Percentiles rank a stretch among this genome's conserved stretches.
Evolutionary conservation across 2,797 vertebrate genomes (phyloP).

Genomic region (Meriones psammophilus): DNA sequence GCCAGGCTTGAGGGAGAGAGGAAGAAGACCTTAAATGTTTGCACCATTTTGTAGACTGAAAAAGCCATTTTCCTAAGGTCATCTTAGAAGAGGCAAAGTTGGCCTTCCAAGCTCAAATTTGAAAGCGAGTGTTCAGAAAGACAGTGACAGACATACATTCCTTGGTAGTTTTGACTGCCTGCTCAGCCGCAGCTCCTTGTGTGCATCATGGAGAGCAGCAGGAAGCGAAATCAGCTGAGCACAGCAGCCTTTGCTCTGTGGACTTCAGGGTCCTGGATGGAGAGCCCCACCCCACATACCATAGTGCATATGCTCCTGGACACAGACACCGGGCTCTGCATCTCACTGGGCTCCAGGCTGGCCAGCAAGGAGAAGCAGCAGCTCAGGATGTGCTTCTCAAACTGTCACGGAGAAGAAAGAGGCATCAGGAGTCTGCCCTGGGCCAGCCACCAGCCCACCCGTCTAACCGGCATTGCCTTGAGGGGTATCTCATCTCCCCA

Average conservation of each 20-base stretch:
- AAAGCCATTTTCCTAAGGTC: neutral
- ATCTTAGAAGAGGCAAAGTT: neutral
- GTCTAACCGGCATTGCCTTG: too few species aligned
- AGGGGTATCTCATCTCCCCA: neutral
- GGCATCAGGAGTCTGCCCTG: accelerated
- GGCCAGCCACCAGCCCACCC: neutral
- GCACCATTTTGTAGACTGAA: neutral
- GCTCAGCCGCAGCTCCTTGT: neutral
- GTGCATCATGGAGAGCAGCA: neutral
- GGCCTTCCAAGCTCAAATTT: neutral
- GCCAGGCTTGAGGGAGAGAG: neutral
- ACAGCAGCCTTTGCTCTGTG: neutral
- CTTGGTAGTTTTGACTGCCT: neutral
- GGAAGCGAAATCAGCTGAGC: neutral
- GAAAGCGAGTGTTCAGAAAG: neutral
- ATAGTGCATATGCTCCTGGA: constrained; percentile 86
- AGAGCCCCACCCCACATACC: constrained; percentile 72
- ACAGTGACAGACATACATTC: neutral
- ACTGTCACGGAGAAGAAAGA: constrained; percentile 77
- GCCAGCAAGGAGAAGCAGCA: constrained; percentile 85
- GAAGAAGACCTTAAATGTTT: neutral
- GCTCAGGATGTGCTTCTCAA: constrained; percentile 82
- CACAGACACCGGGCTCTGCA: constrained; percentile 79
- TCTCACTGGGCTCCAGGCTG: constrained; percentile 51
- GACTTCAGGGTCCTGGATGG: neutral